Base-by-base conservation (phyloP, 2,888 invertebrate species). In the Pristionchus maxplancki region DNA sequence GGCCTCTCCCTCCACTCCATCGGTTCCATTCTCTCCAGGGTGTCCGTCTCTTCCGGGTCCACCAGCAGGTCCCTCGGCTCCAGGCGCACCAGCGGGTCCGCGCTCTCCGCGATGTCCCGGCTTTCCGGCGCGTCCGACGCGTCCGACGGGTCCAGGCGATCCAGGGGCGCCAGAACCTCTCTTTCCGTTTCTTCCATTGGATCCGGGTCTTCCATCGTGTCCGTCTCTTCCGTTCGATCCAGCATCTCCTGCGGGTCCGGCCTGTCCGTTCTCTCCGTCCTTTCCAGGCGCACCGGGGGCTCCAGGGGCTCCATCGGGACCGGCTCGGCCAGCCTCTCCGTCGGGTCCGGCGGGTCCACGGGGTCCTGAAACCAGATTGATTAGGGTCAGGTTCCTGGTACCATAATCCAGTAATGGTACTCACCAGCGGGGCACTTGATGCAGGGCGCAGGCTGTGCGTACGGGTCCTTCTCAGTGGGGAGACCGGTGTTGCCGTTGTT, bases 331-430 rank as follows among this genome's bases (percentile, higher is more conserved):
- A 31, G 90, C 90, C 82, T 90, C 89, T 90, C 92, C 92, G 85
- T 90, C 90, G 88, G 91, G 90, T 90, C 92, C 92, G 28, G 91
- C 89, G 88, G 91, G 91, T 90, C 92, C 92, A 87, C 91, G 91
- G 71, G 91, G 91, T 89, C 92, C 92, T 58, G n/a, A n/a, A 58
- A 58, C n/a, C 24, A 58, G n/a, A 24, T 58, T 24, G 24, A n/a
- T 58, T 0, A 24, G 58, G 58, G 20, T 58, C 58, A 20, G 20
- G 58, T 20, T 28, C 11, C 1, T n/a, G n/a, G 64, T 28, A 64
- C 13, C 28, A 11, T n/a, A 11, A 64, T 28, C 20, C 64, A 24
- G 28, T 64, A n/a, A 6, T 11, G n/a, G n/a, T 24, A 71, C 88
- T 31, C 62, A 37, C 82, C 87, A 40, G 74, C 87, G 28, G 87